Base-by-base conservation (phyloP, 1,140 invertebrate species). In the Pogonomyrmex barbatus region DNA sequence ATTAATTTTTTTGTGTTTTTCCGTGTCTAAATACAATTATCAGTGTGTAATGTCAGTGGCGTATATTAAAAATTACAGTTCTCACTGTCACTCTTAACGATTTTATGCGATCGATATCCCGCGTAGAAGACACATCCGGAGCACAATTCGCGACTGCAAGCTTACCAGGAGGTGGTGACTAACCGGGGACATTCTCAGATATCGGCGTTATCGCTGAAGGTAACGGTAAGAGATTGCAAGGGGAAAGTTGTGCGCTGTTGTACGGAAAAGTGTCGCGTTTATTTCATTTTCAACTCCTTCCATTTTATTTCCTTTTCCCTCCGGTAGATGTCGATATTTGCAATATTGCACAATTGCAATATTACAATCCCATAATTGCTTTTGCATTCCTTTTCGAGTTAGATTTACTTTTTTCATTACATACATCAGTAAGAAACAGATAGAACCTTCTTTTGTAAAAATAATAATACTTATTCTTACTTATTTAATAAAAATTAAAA, bases 271-370 rank as follows among this genome's bases (percentile, higher is more conserved):
- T 83, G 73, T 52, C 39, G 70, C 45, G 60, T 56, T 58, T 65
- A 62, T 73, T 89, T 50, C 75, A 63, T 58, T 81, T 90, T 79
- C 89, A 33, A 50, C 65, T 90, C 70, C 88, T 89, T 87, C 30
- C 78, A 36, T 79, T 30, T 50, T 60, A 42, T 54, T 91, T 92
- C 71, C 60, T 58, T 56, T 33, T 85, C 89, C 89, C 89, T 81
- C 86, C 89, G 90, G 17, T 56, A 93, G 92, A 92, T 92, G 92
- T 88, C 92, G 36, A 39, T 14, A 14, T 42, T 39, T 10, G 36
- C 77, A 54, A 39, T 54, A n/a, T 73, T 9, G 30, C 54, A 33
- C 39, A 39, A 60, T 33, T 24, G 42, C 42, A 36, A 10, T 10
- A 17, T 39, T 62, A 42, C 42, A 39, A 83, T 24, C 54, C 14